These are phyloP conservation scores for Neosilurus hyrtlii DNA, from an alignment of 2,797 vertebrate species.

Conservation along the genomic window DNA sequence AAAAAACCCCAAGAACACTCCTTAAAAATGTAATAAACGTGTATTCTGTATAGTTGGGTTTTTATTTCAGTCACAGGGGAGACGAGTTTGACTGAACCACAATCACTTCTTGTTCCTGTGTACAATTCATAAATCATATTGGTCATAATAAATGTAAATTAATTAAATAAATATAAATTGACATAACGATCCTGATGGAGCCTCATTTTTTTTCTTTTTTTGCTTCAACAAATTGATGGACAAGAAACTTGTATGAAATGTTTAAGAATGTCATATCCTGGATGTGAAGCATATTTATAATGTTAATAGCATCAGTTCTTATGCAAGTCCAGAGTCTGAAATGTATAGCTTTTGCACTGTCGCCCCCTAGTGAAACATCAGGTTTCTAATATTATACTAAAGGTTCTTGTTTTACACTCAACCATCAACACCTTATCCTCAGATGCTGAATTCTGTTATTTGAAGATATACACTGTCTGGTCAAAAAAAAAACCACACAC, in stretches of 20 bases:
- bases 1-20: neutral
- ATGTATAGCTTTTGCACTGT: neutral
- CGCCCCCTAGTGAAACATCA: neutral
- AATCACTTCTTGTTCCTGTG: neutral
- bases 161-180: too few species aligned
- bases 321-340: neutral
- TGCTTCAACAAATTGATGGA: neutral
- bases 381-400: neutral
- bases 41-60: slow-evolving; percentile 19
- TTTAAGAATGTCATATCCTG: neutral
- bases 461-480: too few species aligned
- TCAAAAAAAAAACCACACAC: too few species aligned
- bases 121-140: neutral
- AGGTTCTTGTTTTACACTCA: neutral
- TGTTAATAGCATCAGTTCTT: neutral
- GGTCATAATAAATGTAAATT: neutral
- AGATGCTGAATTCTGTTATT: neutral
- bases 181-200: neutral
- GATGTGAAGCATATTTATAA: neutral
- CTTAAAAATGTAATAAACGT: neutral
- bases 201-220: neutral
- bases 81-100: too few species aligned
- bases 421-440: neutral
- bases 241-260: neutral
- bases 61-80: neutral